Base-by-base conservation (phyloP, 2,888 invertebrate species). In the Meloe dianella region DNA sequence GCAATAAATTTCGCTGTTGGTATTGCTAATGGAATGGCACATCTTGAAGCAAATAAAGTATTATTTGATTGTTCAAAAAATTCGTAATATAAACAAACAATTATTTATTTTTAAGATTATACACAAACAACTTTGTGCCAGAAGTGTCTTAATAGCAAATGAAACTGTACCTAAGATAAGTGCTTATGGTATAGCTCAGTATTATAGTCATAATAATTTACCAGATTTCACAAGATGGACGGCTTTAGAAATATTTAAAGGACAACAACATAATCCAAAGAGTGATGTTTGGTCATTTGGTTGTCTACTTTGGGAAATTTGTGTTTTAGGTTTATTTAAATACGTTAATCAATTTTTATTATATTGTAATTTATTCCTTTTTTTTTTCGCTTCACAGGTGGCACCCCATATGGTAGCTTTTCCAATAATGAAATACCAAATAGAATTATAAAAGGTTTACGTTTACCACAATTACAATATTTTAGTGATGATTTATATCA, bases 251-350 rank as follows among this genome's bases (percentile, higher is more conserved):
- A 90, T 91, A 76, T 85, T 94, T 70, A 88, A 89, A 32, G 89
- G 89, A 75, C 89, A 89, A 61, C 88, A 89, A 60, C 89, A 87
- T 73, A 89, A 90, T n/a, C 84, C 86, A 5, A 90, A 92, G 76
- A 91, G 92, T 63, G 93, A 94, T 77, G 87, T 93, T 6, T 95
- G 95, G 95, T 91, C 94, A 0, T 94, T 90, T 81, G 94, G 92
- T 0, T 90, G 93, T 67, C 81, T 94, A 12, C 84, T 94, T 69
- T 95, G 95, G 95, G 95, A 95, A 83, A 89, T 92, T 68, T 86
- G 92, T 73, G 89, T 92, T 5, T 84, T 95, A 78, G 94, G 90
- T 86, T 77, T 70, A 73, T 71, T 56, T 63, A 14, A 22, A n/a
- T n/a, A n/a, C n/a, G n/a, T n/a, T 54, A 8, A 54, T 10, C 1